These are phyloP conservation scores for Hanleya hanleyi DNA, from an alignment of 2,888 invertebrate genomes.

Conservation along the genomic window DNA sequence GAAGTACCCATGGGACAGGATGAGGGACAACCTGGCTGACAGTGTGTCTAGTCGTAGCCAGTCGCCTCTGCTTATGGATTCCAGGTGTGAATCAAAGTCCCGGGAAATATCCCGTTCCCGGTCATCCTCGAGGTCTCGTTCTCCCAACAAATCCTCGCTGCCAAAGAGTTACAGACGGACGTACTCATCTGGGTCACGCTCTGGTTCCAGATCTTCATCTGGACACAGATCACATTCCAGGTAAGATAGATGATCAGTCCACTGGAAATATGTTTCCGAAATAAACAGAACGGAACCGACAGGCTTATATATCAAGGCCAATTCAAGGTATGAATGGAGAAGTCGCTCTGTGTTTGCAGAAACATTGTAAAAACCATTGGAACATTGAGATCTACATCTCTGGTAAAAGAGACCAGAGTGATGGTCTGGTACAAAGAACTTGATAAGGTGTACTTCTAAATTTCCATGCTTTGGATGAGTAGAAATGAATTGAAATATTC, in stretches of 20 bases:
- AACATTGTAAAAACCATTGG: too few species aligned
- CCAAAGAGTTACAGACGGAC: neutral
- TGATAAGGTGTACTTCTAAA: too few species aligned
- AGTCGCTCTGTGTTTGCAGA: neutral
- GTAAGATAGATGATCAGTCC: too few species aligned
- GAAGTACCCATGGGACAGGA: conserved; percentile 14
- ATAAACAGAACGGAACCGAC: conserved; percentile 40
- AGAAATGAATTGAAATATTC: too few species aligned
- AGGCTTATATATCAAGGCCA: conserved; percentile 31
- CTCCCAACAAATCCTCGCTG: too few species aligned
- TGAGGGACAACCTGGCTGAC: neutral
- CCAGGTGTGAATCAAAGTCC: conserved; percentile 13
- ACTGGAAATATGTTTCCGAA: conserved; percentile 16
- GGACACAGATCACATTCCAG: conserved; percentile 41
- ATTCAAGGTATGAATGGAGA: neutral
- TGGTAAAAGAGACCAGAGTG: too few species aligned
- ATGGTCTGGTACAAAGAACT: too few species aligned
- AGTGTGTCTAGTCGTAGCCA: conserved; percentile 39
- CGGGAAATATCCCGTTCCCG: conserved; percentile 16
- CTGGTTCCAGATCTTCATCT: conserved; percentile 16
- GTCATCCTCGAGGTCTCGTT: conserved; percentile 31
- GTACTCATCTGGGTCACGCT: neutral
- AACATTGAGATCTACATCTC: too few species aligned
- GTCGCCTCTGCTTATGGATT: conserved; percentile 27
- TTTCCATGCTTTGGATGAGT: too few species aligned